These are phyloP conservation scores for Oncorhynchus masou DNA, from an alignment of 2,113 vertebrate species.

Conservation along the genomic window DNA sequence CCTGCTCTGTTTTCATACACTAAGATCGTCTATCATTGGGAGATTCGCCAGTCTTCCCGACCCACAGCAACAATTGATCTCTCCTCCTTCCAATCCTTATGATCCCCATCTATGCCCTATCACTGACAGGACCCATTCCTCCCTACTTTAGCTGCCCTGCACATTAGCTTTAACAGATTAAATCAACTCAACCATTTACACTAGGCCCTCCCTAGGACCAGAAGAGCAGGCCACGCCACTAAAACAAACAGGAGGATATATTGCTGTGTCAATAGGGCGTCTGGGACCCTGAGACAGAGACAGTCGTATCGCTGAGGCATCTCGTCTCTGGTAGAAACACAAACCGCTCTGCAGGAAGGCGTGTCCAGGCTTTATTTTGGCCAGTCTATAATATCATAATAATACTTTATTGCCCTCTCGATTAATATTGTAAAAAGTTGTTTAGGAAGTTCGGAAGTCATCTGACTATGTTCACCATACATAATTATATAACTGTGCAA, in stretches of 20 bases:
- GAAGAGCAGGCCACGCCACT: neutral
- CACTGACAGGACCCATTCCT: slow-evolving; percentile 31
- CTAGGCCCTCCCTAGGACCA: slow-evolving; percentile 13
- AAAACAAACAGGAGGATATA: slow-evolving; percentile 28
- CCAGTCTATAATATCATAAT: neutral
- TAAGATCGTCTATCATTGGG: slow-evolving; percentile 17
- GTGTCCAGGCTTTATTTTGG: neutral
- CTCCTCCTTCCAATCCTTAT: slow-evolving; percentile 12
- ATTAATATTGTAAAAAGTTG: neutral
- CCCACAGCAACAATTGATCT: slow-evolving; percentile 9
- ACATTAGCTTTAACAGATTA: slow-evolving; percentile 10
- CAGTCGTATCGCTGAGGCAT: neutral
- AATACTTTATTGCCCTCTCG: neutral
- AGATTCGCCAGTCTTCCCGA: neutral
- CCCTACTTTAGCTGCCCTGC: slow-evolving; percentile 14
- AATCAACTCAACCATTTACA: slow-evolving; percentile 28
- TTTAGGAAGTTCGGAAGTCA: slow-evolving; percentile 31
- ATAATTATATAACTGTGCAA: no score
- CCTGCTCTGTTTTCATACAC: no score
- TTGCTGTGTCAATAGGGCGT: slow-evolving; percentile 1
- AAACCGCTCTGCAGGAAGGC: neutral
- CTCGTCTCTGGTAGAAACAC: neutral
- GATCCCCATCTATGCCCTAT: slow-evolving; percentile 33
- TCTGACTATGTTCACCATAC: neutral
- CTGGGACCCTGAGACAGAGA: neutral